These are phyloP conservation scores for Hestina assimilis DNA, from an alignment of 1,140 invertebrate species.

Conservation along the genomic window DNA sequence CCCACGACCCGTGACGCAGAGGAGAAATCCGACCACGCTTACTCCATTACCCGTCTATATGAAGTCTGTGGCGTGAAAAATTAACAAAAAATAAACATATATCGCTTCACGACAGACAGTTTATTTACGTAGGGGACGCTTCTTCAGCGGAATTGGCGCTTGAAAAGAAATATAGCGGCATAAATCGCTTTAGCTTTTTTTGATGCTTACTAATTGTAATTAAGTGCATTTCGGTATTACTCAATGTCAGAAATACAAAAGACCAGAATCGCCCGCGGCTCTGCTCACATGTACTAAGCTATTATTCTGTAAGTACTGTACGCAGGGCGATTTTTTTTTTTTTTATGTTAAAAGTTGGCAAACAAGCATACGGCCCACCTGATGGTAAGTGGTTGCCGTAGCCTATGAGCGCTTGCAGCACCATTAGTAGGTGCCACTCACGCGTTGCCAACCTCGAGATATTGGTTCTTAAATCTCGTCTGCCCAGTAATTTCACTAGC, in stretches of 20 bases:
- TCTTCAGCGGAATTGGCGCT: neutral
- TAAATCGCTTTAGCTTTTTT: conserved; percentile 1
- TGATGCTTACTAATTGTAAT: neutral
- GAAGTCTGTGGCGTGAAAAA: neutral
- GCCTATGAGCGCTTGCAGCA: too few relatives aligned
- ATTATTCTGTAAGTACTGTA: too few relatives aligned
- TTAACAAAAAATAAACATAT: neutral
- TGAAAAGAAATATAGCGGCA: conserved; percentile 1
- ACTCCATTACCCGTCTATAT: neutral
- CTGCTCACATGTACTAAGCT: too few relatives aligned
- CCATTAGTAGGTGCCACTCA: too few relatives aligned
- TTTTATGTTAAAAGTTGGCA: too few relatives aligned
- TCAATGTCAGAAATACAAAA: neutral
- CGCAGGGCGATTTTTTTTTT: too few relatives aligned
- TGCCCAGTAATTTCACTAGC: too few relatives aligned
- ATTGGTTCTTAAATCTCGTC: too few relatives aligned
- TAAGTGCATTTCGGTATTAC: neutral
- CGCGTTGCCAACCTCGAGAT: too few relatives aligned
- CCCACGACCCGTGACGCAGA: neutral
- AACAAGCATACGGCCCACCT: too few relatives aligned
- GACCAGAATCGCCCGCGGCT: too few relatives aligned
- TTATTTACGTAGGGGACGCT: conserved; percentile 1
- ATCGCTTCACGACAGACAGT: neutral
- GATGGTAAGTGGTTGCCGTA: too few relatives aligned
- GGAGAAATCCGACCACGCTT: neutral